Base-by-base conservation (phyloP, 2,888 invertebrate species). In the Scelioninae gen. 2 region DNA sequence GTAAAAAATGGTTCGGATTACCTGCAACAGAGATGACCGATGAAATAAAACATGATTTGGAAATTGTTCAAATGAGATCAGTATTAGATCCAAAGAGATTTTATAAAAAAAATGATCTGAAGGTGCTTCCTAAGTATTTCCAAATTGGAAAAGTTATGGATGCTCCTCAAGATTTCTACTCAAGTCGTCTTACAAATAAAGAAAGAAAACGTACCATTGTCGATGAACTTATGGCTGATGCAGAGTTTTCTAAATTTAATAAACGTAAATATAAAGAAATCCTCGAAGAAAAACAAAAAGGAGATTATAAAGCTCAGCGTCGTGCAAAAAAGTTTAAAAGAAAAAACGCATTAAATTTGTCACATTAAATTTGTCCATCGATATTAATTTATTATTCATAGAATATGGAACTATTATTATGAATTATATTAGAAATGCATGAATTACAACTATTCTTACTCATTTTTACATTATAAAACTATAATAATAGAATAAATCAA, bases 1-100 rank as follows among this genome's bases (percentile, higher is more conserved):
- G 97, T 1, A 89, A 90, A 0, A 89, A 90, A 11, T 99, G 98
- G 98, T 98, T 92, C 85, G 90, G 96, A 84, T 88, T 98, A 87
- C 92, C 93, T 9, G 95, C 95, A 0, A 92, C 95, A 10, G 96
- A 97, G 86, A 85, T 97, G 78, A 97, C 96, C 0, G 94, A 95
- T 22, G 96, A 97, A 84, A 87, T 93, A 46, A 93, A 92, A 85
- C 93, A 92, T 82, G 97, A 98, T 86, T 88, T 99, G 9, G 92
- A 94, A 87, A 88, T 97, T 9, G 87, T 99, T 0, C 93, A 95
- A 87, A 97, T 98, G 97, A 91, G 98, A 79, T 94, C 95, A 0
- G 94, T 91, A 0, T 87, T 98, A 9, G 94, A 98, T 87, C 95
- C 97, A 0, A 97, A 97, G 85, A 92, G 92, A 77, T 98, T 97